These are phyloP conservation scores for Whitmania pigra DNA, from an alignment of 1,140 invertebrate species.

Conservation along the genomic window DNA sequence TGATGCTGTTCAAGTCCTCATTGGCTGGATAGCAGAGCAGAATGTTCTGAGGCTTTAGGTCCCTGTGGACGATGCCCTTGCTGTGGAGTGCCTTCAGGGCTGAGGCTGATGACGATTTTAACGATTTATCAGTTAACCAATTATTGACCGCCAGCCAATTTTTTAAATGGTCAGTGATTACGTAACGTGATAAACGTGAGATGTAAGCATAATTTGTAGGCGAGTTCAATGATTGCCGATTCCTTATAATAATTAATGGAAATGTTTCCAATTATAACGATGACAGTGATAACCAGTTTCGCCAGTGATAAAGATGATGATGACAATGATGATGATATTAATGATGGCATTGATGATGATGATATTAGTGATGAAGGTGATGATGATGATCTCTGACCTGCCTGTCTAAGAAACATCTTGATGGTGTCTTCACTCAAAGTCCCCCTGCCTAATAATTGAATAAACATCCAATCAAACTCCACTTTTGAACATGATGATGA, in stretches of 20 bases:
- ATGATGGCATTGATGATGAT: background rate
- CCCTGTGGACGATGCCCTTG: conserved; percentile 94
- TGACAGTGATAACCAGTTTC: background rate
- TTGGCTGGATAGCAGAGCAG: conserved; percentile 60
- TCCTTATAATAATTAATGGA: too few relatives aligned
- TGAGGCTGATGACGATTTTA: conserved; percentile 52
- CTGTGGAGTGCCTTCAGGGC: conserved; percentile 90
- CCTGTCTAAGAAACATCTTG: conserved; percentile 78
- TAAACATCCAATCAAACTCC: too few relatives aligned
- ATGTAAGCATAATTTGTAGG: too few relatives aligned
- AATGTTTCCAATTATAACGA: too few relatives aligned
- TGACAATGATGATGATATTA: background rate
- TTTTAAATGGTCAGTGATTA: too few relatives aligned
- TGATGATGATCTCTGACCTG: conserved; percentile 51
- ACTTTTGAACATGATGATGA: background rate
- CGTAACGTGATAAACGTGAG: too few relatives aligned
- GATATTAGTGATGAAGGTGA: background rate
- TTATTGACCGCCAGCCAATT: too few relatives aligned
- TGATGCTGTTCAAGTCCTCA: background rate
- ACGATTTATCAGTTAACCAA: too few relatives aligned
- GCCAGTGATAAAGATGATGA: background rate
- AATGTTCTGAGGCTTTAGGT: conserved; percentile 96
- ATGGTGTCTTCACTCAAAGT: conserved; percentile 94
- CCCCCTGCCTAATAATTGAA: conserved; percentile 55
- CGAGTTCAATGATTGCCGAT: too few relatives aligned